Evolutionary conservation across 2,888 invertebrate species (phyloP).

Genomic region (Pseudolycoriella hygida): DNA sequence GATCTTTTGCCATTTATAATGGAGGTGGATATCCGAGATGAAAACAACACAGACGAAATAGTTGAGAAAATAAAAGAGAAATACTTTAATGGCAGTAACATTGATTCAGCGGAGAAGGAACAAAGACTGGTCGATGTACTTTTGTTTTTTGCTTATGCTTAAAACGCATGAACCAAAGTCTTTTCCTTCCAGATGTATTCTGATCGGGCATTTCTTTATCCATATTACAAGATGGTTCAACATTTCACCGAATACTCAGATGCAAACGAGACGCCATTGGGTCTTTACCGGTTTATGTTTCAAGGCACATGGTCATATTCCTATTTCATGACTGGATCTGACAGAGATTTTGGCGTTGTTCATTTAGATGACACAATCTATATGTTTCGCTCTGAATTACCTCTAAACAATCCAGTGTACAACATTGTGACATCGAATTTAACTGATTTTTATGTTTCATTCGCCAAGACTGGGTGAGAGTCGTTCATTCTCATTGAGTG

Average conservation of each 20-base stretch:
- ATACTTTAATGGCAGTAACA: slow-evolving; percentile 11
- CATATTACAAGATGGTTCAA: slow-evolving; percentile 24
- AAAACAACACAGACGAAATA: slow-evolving; percentile 4
- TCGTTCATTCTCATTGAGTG: slow-evolving; percentile 12
- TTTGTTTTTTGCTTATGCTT: neutral
- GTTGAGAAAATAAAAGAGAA: slow-evolving; percentile 7
- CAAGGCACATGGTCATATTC: slow-evolving; percentile 15
- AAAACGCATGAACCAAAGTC: no score
- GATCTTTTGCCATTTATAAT: slow-evolving; percentile 18
- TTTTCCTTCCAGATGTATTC: slow-evolving; percentile 29
- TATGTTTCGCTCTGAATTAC: slow-evolving; percentile 24
- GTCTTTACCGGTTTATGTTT: slow-evolving; percentile 8
- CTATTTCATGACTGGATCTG: slow-evolving; percentile 5
- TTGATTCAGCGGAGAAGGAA: slow-evolving; percentile 16
- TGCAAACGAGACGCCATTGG: slow-evolving; percentile 13
- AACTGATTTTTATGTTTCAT: slow-evolving; percentile 34
- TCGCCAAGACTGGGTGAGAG: slow-evolving; percentile 32
- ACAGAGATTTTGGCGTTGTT: slow-evolving; percentile 17
- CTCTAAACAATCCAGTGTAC: slow-evolving; percentile 25
- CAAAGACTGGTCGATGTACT: slow-evolving; percentile 20
- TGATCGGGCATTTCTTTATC: slow-evolving; percentile 32
- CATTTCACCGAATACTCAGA: slow-evolving; percentile 15
- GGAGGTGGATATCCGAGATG: slow-evolving; percentile 15
- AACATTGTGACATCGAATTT: slow-evolving; percentile 28
- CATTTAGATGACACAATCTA: slow-evolving; percentile 30